phyloP scores from a whole-genome alignment of 2,797 vertebrate genomes.

The Artibeus jamaicensis region DNA sequence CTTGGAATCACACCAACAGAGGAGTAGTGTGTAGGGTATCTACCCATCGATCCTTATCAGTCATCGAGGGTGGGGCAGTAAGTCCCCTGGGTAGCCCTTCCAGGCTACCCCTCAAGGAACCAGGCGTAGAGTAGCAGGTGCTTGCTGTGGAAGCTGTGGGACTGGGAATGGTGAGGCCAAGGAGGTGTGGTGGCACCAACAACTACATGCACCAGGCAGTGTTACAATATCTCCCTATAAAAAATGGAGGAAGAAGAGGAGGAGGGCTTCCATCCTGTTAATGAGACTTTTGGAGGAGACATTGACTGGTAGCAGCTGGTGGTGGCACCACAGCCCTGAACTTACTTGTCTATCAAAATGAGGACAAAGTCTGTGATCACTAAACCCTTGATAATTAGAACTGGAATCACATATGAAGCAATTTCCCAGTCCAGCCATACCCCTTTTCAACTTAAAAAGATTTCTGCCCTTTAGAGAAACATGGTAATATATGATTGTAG shows the following conservation, averaged over 20 bases:
- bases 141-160: background rate
- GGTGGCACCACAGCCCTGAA: background rate
- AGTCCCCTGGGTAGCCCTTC: background rate
- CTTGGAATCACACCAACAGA: background rate
- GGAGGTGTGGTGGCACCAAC: background rate
- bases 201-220: background rate
- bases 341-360: background rate
- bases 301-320: background rate
- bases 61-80: background rate
- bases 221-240: background rate
- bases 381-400: background rate
- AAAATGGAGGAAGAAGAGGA: background rate
- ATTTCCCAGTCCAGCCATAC: background rate
- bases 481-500: background rate
- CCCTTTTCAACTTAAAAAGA: background rate
- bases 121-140: background rate
- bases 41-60: background rate
- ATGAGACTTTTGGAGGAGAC: background rate
- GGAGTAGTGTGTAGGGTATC: background rate
- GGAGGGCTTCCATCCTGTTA: background rate
- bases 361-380: background rate
- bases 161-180: background rate
- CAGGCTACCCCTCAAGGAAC: background rate
- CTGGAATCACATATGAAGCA: background rate
- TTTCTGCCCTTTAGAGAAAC: background rate